Evolutionary conservation across 2,888 invertebrate genomes (phyloP), one percentile per base, ranked within the genome.

Genomic region (Pristionchus entomophagus): DNA sequence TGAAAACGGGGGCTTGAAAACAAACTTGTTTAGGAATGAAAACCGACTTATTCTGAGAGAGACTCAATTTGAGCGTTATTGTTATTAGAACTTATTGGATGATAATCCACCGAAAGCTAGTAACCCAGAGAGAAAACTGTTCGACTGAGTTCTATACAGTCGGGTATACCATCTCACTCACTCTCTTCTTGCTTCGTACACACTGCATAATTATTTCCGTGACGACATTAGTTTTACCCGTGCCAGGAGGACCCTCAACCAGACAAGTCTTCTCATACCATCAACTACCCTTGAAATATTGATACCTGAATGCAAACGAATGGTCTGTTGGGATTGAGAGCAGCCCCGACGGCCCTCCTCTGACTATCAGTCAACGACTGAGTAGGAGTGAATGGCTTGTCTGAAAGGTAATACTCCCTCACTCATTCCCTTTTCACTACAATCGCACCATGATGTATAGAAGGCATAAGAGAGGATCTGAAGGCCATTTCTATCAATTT

Each of bases 161-260:
- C 12, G 32, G 26, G 17, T 32, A 29, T 32, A 12, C 51, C 6
- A 17, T 49, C 17, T 17, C 2, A 32, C 73, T 77, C 19, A 88
- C 89, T 82, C 81, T 88, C 49, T 89, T 88, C n/a, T 87, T 86
- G 19, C 83, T 84, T 41, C 85, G 53, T 0, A 78, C 49, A 69
- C 88, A 65, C 22, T 87, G 87, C 12, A 84, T 59, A 32, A 89
- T 87, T 10, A 89, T 87, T 86, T 91, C 90, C 17, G 88, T 88
- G 32, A 89, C 88, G 2, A 91, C 91, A 29, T 85, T 87, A 0
- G 91, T 91, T 86, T 91, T 91, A 82, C 91, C 91, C 3, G 91
- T 91, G 32, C 91, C 91, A 0, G 91, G 91, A 35, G 91, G 91
- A 22, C 91, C 91, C 88, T 90, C 77, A 81, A 59, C n/a, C n/a